These are phyloP conservation scores for Indicator maculatus DNA, from an alignment of 2,113 vertebrate genomes.

Conservation along the genomic window DNA sequence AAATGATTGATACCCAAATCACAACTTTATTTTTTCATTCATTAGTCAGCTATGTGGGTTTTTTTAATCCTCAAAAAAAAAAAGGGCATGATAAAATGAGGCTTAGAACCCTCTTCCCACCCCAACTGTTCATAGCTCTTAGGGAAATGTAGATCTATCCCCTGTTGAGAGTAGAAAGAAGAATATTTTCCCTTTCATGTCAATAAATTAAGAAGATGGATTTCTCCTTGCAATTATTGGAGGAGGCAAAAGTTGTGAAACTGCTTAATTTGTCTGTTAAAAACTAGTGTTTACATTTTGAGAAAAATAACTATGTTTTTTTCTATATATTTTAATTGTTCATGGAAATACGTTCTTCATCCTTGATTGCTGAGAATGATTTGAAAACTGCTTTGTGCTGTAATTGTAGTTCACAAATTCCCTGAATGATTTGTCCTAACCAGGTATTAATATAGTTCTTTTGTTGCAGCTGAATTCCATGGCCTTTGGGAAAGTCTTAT, in stretches of 20 bases:
- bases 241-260: background rate
- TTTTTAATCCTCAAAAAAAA: background rate
- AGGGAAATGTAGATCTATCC: background rate
- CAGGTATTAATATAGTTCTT: conserved; percentile 18
- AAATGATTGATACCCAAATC: background rate
- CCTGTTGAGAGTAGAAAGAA: background rate
- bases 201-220: background rate
- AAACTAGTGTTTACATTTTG: background rate
- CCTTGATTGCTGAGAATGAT: background rate
- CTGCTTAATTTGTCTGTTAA: background rate
- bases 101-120: background rate
- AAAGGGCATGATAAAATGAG: background rate
- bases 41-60: background rate
- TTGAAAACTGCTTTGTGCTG: background rate
- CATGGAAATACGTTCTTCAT: background rate
- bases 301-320: background rate
- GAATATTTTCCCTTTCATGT: background rate
- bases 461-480: conserved; percentile 89
- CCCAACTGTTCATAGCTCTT: background rate
- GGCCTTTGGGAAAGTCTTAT: conserved; percentile 97
- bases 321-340: background rate
- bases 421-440: background rate
- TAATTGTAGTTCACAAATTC: background rate
- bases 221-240: background rate
- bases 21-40: background rate